Evolutionary conservation across 1,140 invertebrate genomes (phyloP).

Genomic region (Aricia agestis): DNA sequence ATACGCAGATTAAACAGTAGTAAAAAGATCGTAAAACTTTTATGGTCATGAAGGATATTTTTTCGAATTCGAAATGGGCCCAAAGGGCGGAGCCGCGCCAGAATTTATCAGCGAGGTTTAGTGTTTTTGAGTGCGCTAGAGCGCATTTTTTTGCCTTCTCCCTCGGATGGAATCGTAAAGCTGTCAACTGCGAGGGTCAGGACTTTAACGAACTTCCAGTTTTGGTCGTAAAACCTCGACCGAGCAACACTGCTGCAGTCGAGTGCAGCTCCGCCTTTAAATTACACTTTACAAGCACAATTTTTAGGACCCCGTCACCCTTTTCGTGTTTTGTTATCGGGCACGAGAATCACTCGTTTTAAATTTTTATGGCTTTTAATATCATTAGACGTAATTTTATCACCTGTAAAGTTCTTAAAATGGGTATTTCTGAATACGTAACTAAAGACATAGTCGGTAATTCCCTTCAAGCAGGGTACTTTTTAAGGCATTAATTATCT

Average conservation of each 20-base stretch:
- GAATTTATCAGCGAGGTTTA: conserved; percentile 33
- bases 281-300: conserved; percentile 43
- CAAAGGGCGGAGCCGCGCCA: conserved; percentile 52
- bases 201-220: conserved; percentile 47
- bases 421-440: not conserved
- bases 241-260: conserved; percentile 35
- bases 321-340: conserved; percentile 7
- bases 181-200: conserved; percentile 47
- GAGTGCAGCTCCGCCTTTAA: conserved; percentile 37
- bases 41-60: conserved; percentile 56
- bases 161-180: conserved; percentile 62
- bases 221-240: conserved; percentile 52
- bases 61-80: conserved; percentile 59
- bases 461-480: not conserved
- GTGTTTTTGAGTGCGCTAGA: conserved; percentile 48
- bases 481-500: too few species aligned
- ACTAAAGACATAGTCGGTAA: not conserved
- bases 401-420: not conserved
- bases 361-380: conserved; percentile 24
- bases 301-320: not conserved
- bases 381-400: not conserved
- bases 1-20: conserved; percentile 65
- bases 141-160: conserved; percentile 43
- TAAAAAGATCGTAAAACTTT: conserved; percentile 66
- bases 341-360: not conserved